Evolutionary conservation across 2,113 vertebrate genomes (phyloP).

Genomic region (Psophia crepitans): DNA sequence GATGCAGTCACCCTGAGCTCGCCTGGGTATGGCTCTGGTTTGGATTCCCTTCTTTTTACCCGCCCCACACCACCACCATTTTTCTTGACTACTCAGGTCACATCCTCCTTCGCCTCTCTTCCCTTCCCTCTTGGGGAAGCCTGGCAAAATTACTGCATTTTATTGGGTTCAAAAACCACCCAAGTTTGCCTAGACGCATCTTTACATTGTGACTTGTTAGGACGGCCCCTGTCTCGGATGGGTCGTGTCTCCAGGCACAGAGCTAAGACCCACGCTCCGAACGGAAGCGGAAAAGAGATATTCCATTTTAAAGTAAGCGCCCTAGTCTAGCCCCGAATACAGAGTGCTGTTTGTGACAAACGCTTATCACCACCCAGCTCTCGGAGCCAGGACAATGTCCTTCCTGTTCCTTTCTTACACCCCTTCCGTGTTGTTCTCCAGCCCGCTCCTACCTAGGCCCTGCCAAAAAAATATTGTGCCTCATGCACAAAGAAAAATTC

Average conservation of each 20-base stretch:
- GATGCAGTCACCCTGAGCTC: not conserved
- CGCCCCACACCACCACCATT: accelerated
- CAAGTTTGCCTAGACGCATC: not conserved
- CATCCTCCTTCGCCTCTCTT: not conserved
- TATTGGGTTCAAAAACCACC: not conserved
- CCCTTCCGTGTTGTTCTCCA: not conserved
- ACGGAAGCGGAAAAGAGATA: not conserved
- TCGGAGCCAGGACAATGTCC: not conserved
- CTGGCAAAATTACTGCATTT: not conserved
- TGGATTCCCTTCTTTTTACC: not conserved
- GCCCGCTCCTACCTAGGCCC: not conserved
- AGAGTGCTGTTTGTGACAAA: not conserved
- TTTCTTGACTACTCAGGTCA: not conserved
- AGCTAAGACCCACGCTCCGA: not conserved
- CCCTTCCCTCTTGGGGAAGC: not conserved
- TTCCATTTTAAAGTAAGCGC: not conserved
- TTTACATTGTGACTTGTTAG: not conserved
- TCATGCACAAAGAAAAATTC: slow-evolving; percentile 13
- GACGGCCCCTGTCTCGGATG: accelerated
- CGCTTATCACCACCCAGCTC: not conserved
- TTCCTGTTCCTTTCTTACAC: slow-evolving; percentile 8
- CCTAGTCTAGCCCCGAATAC: not conserved
- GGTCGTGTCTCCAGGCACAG: not conserved
- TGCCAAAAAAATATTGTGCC: not conserved
- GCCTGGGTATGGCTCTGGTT: accelerated